Evolutionary conservation across 92 coral and sea anemone genomes (phyloP).

Genomic region (Isaurus tuberculatus): DNA sequence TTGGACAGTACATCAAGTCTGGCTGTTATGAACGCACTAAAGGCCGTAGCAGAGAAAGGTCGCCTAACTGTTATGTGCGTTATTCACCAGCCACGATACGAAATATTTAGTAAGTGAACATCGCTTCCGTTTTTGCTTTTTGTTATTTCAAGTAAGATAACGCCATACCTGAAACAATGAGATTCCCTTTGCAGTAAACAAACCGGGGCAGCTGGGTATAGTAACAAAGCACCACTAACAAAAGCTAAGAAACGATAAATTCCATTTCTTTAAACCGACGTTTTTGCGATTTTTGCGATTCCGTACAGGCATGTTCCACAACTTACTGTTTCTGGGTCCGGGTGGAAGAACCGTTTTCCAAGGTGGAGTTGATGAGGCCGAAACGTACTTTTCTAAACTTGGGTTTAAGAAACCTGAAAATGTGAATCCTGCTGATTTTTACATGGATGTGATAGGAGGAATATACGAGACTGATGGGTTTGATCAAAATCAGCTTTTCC

Average conservation of each 20-base stretch:
- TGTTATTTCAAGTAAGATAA: too few species aligned
- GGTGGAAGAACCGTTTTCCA: slow-evolving; percentile 75
- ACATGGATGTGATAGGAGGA: slow-evolving; percentile 76
- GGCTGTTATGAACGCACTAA: slow-evolving; percentile 63
- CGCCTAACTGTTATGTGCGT: slow-evolving; percentile 62
- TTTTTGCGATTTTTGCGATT: not conserved
- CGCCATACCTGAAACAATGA: too few species aligned
- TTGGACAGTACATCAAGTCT: slow-evolving; percentile 67
- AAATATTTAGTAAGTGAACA: slow-evolving; percentile 62
- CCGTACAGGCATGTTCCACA: slow-evolving; percentile 67
- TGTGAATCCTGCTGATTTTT: slow-evolving; percentile 73
- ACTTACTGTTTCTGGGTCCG: slow-evolving; percentile 67
- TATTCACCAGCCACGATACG: slow-evolving; percentile 70
- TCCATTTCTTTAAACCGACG: too few species aligned
- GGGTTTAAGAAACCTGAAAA: slow-evolving; percentile 63
- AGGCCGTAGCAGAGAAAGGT: slow-evolving; percentile 70
- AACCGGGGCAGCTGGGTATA: too few species aligned
- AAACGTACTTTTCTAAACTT: slow-evolving; percentile 46
- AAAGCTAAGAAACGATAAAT: too few species aligned
- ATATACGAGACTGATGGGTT: slow-evolving; percentile 32
- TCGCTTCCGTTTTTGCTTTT: not conserved
- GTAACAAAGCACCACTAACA: too few species aligned
- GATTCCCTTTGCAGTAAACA: too few species aligned
- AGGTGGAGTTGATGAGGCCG: slow-evolving; percentile 68
- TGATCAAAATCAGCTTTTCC: slow-evolving; percentile 32